Conservation (phyloP, 1,140 invertebrate species). For the Bathynomus jamesi region DNA sequence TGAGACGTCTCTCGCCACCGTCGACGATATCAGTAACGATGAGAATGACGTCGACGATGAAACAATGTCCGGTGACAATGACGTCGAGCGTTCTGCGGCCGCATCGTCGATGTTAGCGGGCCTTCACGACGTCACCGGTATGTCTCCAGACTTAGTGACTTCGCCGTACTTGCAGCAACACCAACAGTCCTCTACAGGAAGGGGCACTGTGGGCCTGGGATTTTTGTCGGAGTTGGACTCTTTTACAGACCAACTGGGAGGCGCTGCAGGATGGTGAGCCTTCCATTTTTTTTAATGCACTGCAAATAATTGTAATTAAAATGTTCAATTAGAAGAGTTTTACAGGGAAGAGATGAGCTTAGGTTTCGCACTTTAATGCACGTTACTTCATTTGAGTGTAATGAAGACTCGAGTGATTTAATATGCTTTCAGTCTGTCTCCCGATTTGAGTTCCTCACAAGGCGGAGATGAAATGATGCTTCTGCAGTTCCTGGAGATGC, state of each 20-base stretch:
- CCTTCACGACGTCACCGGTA: too few species aligned
- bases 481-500: constrained; percentile 49
- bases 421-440: constrained; percentile 11
- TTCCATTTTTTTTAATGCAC: too few species aligned
- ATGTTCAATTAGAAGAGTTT: too few species aligned
- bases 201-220: too few species aligned
- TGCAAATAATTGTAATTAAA: too few species aligned
- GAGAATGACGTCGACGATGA: constrained; percentile 76
- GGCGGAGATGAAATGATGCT: constrained; percentile 49
- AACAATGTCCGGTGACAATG: constrained; percentile 73
- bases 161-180: too few species aligned
- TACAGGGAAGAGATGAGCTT: too few species aligned
- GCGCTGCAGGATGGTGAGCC: not conserved
- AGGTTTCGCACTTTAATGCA: too few species aligned
- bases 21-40: constrained; percentile 51
- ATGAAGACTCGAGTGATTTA: too few species aligned
- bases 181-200: constrained; percentile 2
- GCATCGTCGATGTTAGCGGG: constrained; percentile 39
- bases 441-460: constrained; percentile 35
- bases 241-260: constrained; percentile 18
- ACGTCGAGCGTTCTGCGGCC: constrained; percentile 54
- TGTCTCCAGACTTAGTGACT: too few species aligned
- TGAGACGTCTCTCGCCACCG: constrained; percentile 35
- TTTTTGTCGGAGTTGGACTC: constrained; percentile 26
- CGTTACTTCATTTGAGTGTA: too few species aligned